Base-by-base conservation (phyloP, 2,888 invertebrate species). In the Hirtodrosophila confusa region DNA sequence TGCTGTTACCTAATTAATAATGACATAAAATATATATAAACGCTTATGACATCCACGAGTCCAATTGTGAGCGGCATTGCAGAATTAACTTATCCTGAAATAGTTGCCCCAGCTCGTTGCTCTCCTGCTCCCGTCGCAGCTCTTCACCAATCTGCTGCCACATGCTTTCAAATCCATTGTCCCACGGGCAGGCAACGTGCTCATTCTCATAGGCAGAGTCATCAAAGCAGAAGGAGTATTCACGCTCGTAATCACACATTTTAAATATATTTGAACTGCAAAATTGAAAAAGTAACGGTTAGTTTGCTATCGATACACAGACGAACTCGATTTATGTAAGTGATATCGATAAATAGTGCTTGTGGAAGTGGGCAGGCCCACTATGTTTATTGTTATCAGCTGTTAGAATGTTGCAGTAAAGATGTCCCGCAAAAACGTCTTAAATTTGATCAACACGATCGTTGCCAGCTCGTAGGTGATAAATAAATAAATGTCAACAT, bases 391-490 rank as follows among this genome's bases (percentile, higher is more conserved):
- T 62, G 35, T 74, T 64, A 73, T 62, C 41, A 57, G 9, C 11
- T 4, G 4, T 1, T 8, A 5, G 33, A 4, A 23, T 78, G 75
- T 56, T 66, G 10, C 27, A 12, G 41, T 4, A 92, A 48, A 92
- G 93, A 76, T 94, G 93, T 89, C 93, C 93, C 88, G 90, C 10
- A 90, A 78, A 56, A 90, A 83, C 86, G 93, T 95, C 53, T 91
- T 95, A 65, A 94, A 94, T 91, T 92, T 95, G 76, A 91, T 95
- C 62, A 93, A 94, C 85, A 93, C 94, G 31, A 93, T 95, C 61
- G 93, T 94, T 50, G 92, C 93, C 55, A 93, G 94, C 65, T 94
- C 95, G 95, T 95, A 93, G 94, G 94, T 94, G 89, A 68, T 40
- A 43, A 10, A 3, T n/a, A 3, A 36, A 49, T 10, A 2, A 2